Base-by-base conservation (phyloP, 1,140 invertebrate species). In the Drosophila leontia region DNA sequence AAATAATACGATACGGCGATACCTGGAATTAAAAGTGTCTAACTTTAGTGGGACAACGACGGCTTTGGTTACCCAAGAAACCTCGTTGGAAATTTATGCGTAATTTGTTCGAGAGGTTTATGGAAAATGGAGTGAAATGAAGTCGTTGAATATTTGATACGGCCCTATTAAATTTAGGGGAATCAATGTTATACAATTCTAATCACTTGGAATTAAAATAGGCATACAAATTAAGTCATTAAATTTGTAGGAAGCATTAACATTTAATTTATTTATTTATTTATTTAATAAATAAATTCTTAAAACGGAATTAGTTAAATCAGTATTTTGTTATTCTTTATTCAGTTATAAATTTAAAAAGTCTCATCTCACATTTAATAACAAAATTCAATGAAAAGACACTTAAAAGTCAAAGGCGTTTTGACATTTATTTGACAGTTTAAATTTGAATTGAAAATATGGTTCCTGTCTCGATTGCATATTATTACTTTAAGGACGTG, bases 11-110 rank as follows among this genome's bases (percentile, higher is more conserved):
- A 74, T 59, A 58, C 32, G 70, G 55, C 68, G 69, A 72, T 72
- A 71, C 51, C 67, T 50, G 67, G 69, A 71, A 71, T 71, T 72
- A 72, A 72, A 72, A 72, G 68, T 72, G 70, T 34, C 50, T 60
- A 72, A 72, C 29, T 72, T 50, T 42, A 51, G 67, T 71, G 67
- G 19, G 53, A 56, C 35, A 13, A 11, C 51, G 32, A 39, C 53
- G 69, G n/a, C 67, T 70, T 70, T 35, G 65, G 65, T 71, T 58
- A 60, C 67, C 42, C 7, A 35, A 37, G 64, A 41, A 23, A 58
- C 45, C 39, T 17, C n/a, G 11, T n/a, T n/a, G 26, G 34, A 58
- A 71, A 72, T 72, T 72, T 72, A 72, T 72, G 53, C 53, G 67
- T 60, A 35, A 72, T 72, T 72, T 60, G 37, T 37, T 44, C n/a